Base-by-base conservation (phyloP, 2,888 invertebrate species). In the Pterostichus madidus region DNA sequence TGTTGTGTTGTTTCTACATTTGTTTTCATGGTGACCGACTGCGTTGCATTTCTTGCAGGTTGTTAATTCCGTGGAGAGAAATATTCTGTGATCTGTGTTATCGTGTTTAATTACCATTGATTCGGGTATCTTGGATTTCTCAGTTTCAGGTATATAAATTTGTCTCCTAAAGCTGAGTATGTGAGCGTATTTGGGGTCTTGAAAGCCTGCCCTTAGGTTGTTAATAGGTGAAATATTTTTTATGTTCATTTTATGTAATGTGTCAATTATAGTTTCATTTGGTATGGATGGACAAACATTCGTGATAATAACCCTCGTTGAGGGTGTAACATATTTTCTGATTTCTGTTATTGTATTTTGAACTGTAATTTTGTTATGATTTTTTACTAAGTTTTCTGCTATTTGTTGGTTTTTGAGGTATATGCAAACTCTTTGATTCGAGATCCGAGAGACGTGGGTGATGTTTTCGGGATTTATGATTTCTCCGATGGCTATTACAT, bases 251-350 rank as follows among this genome's bases (percentile, higher is more conserved):
- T 52, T 24, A 15, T 76, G n/a, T 31, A 76, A 52, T 31, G n/a
- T 17, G 4, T 52, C 13, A 17, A 15, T 2, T 13, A 76, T 76
- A 5, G 32, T 24, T 24, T 53, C 53, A 31, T 76, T 49, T 5
- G 76, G 76, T n/a, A 76, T 76, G 15, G 31, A 31, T 17, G 76
- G 76, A 32, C 24, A 46, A 5, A 76, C 76, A n/a, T 76, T 76
- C 5, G 52, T n/a, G 13, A 32, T 52, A 13, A 52, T 52, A 5
- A 52, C 52, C 13, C 52, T n/a, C 5, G 52, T 52, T 52, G 11
- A 6, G n/a, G n/a, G 52, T n/a, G 13, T 52, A 2, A 52, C n/a
- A n/a, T n/a, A n/a, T n/a, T n/a, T n/a, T n/a, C n/a, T n/a, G n/a
- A n/a, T n/a, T n/a, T n/a, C n/a, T 52, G 52, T 52, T 24, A 3